Percentiles rank a stretch among this genome's conserved stretches.
phyloP scores from a whole-genome alignment of 1,140 invertebrate species.

The Lepidurus packardi region DNA sequence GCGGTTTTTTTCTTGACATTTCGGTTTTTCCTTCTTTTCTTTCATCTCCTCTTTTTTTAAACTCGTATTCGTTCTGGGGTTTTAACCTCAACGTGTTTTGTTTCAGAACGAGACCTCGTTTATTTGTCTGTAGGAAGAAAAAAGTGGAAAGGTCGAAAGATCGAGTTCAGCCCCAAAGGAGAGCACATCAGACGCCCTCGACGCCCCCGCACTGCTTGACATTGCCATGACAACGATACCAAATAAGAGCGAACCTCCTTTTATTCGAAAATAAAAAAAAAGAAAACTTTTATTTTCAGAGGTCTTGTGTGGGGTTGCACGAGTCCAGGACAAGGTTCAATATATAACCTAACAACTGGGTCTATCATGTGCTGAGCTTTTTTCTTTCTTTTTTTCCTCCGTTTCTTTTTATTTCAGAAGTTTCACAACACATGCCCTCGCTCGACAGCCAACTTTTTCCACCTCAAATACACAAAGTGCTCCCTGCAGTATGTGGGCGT shows the following conservation, averaged over 20 bases:
- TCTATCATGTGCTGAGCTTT: no score
- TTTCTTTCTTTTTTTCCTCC: no score
- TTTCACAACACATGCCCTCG: background rate
- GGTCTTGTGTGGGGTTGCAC: no score
- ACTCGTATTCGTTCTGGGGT: background rate
- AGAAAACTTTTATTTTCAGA: no score
- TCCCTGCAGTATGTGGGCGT: background rate
- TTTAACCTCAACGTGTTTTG: background rate
- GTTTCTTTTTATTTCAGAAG: no score
- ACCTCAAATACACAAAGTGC: background rate
- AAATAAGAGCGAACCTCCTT: background rate
- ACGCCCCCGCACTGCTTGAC: background rate
- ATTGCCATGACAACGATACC: slow-evolving; percentile 3
- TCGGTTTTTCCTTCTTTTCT: background rate
- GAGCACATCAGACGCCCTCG: slow-evolving; percentile 15
- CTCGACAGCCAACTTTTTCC: background rate
- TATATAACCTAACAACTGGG: no score
- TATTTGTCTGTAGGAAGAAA: background rate
- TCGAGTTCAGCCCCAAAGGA: background rate
- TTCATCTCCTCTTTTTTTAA: background rate
- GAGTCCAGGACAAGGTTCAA: no score
- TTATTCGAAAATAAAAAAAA: no score
- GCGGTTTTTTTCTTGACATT: no score
- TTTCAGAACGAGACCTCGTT: background rate
- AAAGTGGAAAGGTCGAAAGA: slow-evolving; percentile 9